phyloP scores from a whole-genome alignment of 2,797 vertebrate genomes.

The Anableps anableps region DNA sequence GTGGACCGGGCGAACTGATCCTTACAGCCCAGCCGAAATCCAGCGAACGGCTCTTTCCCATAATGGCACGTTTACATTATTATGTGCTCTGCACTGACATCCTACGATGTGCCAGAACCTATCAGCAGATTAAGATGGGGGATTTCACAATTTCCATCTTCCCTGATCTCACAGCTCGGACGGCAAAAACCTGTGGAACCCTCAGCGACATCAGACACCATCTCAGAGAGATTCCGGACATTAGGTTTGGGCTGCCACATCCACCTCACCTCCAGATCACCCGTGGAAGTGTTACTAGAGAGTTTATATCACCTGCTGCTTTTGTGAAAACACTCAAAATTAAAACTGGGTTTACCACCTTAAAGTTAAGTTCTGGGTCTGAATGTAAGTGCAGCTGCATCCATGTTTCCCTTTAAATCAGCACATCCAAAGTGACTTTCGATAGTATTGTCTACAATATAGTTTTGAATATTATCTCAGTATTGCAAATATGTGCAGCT shows the following conservation, averaged over 20 bases:
- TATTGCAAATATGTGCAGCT: not conserved
- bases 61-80: not conserved
- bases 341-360: not conserved
- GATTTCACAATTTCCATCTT: slow-evolving; percentile 1
- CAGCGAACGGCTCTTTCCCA: not conserved
- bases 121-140: not conserved
- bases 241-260: not conserved
- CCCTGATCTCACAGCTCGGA: not conserved
- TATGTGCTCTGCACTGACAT: not conserved
- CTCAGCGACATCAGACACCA: not conserved
- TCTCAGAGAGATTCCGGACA: not conserved
- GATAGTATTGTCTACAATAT: not conserved
- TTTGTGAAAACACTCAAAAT: not conserved
- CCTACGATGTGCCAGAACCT: not conserved
- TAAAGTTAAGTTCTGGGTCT: not conserved
- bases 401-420: not conserved
- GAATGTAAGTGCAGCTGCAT: not conserved
- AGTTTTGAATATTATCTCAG: not conserved
- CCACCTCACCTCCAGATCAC: not conserved
- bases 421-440: not conserved
- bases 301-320: not conserved
- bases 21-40: not conserved
- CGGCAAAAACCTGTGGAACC: not conserved
- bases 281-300: not conserved
- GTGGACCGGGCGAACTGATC: not conserved